A percentile compares a stretch with the other conserved stretches of the same genome.
Evolutionary conservation across 37 sponge, comb jelly and placozoan species (phyloP).

Genomic region (Chondrosia reniformis): DNA sequence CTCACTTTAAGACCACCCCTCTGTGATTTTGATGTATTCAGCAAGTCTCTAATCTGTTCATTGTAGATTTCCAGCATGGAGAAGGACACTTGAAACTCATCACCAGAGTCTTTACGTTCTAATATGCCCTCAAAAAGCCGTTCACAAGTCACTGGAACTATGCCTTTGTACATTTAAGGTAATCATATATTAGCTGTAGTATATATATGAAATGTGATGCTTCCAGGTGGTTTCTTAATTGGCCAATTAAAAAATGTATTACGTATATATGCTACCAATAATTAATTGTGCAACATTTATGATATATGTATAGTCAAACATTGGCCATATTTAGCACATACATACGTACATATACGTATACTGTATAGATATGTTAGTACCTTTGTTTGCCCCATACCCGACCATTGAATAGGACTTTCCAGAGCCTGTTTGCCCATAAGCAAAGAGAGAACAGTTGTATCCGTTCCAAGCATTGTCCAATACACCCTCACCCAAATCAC

Average conservation of each 20-base stretch:
- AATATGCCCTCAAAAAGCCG: constrained; percentile 52
- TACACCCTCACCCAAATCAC: constrained; percentile 73
- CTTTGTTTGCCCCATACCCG: constrained; percentile 72
- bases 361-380: constrained; percentile 1
- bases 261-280: no score
- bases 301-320: no score
- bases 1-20: constrained; percentile 72
- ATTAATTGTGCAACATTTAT: no score
- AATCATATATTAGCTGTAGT: not conserved
- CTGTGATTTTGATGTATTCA: constrained; percentile 16
- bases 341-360: constrained; percentile 28
- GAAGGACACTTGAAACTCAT: constrained; percentile 53
- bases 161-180: constrained; percentile 12
- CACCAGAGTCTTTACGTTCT: constrained; percentile 23
- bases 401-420: constrained; percentile 81
- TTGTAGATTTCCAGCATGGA: constrained; percentile 84
- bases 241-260: no score
- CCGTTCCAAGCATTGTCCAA: constrained; percentile 76
- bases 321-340: not conserved
- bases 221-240: no score
- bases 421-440: constrained; percentile 79
- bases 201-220: no score
- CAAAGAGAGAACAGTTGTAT: constrained; percentile 79
- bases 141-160: constrained; percentile 78
- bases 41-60: constrained; percentile 69